Conservation (phyloP, 2,797 vertebrate species). For the Craterocephalus amniculus region DNA sequence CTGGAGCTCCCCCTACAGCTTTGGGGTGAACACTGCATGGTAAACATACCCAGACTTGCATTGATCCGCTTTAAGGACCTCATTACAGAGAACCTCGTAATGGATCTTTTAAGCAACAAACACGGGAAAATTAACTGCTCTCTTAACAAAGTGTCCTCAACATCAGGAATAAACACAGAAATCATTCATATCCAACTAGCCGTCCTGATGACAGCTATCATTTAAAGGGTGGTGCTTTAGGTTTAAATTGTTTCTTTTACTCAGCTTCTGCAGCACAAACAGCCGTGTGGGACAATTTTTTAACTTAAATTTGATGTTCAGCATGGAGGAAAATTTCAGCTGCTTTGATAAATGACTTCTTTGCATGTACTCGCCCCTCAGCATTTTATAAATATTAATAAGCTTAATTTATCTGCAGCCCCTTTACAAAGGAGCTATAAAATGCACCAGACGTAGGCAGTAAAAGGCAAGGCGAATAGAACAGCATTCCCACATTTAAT, state of each 20-base stretch:
- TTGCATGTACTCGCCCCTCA: constrained; percentile 31
- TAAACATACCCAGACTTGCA: no score
- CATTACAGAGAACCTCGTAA: background rate
- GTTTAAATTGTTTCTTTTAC: background rate
- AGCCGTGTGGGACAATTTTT: constrained; percentile 9
- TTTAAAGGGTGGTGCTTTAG: constrained; percentile 12
- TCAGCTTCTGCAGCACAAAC: constrained; percentile 1
- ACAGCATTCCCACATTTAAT: background rate
- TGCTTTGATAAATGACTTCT: constrained; percentile 46
- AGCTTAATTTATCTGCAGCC: constrained; percentile 34
- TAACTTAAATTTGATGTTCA: constrained; percentile 9
- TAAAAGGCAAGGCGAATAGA: constrained; percentile 6
- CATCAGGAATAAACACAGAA: background rate
- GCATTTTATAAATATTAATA: constrained; percentile 61
- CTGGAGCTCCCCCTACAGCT: no score
- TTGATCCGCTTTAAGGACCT: background rate
- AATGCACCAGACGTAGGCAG: constrained; percentile 6
- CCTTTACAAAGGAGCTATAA: constrained; percentile 28
- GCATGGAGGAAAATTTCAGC: constrained; percentile 25
- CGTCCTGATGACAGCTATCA: background rate
- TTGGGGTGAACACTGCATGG: no score
- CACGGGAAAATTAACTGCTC: background rate
- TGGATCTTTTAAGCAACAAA: background rate
- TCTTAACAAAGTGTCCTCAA: background rate
- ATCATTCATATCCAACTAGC: background rate